Conservation (phyloP, 2,113 vertebrate species). For the Nesogale talazaci region DNA sequence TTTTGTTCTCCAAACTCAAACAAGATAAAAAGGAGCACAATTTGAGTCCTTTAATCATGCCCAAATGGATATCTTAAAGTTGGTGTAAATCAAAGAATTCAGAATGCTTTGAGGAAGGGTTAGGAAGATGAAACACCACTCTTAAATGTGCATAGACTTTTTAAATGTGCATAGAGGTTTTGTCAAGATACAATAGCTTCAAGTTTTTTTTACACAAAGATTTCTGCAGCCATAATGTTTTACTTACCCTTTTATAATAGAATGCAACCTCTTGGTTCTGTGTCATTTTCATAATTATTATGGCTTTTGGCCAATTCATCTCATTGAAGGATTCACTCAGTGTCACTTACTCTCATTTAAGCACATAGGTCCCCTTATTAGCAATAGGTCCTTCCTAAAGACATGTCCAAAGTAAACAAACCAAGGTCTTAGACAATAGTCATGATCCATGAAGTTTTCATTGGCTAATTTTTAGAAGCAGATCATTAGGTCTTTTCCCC, state of each 20-base stretch:
- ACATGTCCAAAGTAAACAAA: neutral
- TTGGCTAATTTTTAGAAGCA: neutral
- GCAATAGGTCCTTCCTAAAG: neutral
- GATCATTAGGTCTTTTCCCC: neutral
- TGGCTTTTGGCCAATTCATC: neutral
- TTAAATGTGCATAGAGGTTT: no score
- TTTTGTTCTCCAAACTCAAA: no score
- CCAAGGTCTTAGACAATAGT: neutral
- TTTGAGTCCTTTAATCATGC: no score
- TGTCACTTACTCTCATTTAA: neutral
- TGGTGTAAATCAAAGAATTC: no score
- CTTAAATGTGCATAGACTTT: no score
- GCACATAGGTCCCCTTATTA: neutral
- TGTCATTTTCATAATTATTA: neutral
- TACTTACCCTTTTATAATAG: neutral
- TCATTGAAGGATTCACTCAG: neutral
- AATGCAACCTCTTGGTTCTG: neutral
- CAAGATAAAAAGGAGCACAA: no score
- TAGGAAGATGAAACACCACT: no score
- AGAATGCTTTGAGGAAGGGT: no score
- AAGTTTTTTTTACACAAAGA: no score
- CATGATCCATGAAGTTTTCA: neutral
- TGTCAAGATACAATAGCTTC: no score
- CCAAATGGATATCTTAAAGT: no score
- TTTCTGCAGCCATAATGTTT: no score